These are phyloP conservation scores for Morpho achilles DNA, from an alignment of 2,888 invertebrate genomes.

Conservation along the genomic window DNA sequence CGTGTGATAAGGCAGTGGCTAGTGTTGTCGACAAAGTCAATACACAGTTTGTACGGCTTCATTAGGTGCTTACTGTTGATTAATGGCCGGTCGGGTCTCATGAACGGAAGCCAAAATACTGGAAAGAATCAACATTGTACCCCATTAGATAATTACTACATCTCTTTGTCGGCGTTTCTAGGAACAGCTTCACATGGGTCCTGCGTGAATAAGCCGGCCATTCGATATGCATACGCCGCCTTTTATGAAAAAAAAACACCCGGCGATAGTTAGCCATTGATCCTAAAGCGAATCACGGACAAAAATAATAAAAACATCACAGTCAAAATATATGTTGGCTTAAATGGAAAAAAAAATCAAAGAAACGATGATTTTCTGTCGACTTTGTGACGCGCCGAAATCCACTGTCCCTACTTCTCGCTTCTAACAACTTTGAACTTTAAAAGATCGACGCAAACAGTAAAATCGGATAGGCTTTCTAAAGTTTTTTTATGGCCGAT, in stretches of 20 bases:
- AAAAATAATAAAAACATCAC: constrained; percentile 79
- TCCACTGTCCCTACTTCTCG: constrained; percentile 40
- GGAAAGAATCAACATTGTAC: constrained; percentile 62
- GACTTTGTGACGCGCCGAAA: constrained; percentile 66
- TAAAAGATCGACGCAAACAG: constrained; percentile 25
- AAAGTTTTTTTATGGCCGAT: constrained; percentile 45
- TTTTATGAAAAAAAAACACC: constrained; percentile 59
- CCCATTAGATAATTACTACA: constrained; percentile 68
- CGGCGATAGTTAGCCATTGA: constrained; percentile 56
- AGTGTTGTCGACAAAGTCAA: too few species aligned
- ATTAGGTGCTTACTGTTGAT: constrained; percentile 53
- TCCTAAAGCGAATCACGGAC: constrained; percentile 63
- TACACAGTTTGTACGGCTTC: constrained; percentile 28
- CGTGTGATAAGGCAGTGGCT: too few species aligned
- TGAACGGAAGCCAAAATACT: constrained; percentile 74
- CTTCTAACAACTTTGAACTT: constrained; percentile 24
- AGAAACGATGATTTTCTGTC: constrained; percentile 67
- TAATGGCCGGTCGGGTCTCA: constrained; percentile 46
- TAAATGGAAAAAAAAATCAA: constrained; percentile 65
- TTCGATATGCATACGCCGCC: constrained; percentile 57
- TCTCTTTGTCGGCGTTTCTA: constrained; percentile 68
- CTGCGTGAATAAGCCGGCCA: constrained; percentile 45
- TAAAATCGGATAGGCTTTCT: constrained; percentile 19
- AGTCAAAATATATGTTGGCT: constrained; percentile 77
- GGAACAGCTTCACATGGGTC: constrained; percentile 42